A percentile compares a stretch with the other conserved stretches of the same genome.
phyloP scores from a whole-genome alignment of 2,113 vertebrate species.

The Chunga burmeisteri region DNA sequence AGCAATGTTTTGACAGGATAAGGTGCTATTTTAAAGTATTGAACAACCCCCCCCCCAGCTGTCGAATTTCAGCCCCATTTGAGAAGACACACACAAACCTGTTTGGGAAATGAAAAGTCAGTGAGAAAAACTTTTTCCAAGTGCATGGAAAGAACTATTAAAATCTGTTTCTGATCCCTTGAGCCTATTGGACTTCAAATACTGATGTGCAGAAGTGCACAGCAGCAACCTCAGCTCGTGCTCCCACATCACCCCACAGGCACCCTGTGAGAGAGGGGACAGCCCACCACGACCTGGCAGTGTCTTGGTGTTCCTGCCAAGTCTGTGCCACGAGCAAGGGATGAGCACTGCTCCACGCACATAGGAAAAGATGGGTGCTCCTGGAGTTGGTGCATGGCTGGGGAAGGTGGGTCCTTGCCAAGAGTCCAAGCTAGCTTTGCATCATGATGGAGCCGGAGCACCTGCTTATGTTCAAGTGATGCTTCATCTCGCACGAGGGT shows the following conservation, averaged over 20 bases:
- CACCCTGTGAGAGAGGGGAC: background rate
- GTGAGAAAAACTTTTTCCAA: background rate
- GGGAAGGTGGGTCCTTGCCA: background rate
- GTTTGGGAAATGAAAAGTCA: background rate
- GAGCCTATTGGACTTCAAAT: background rate
- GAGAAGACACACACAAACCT: background rate
- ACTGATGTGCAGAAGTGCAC: background rate
- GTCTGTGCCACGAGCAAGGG: background rate
- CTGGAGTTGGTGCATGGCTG: rapidly evolving
- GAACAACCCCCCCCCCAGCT: background rate
- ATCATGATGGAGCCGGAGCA: background rate
- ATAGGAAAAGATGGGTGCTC: background rate
- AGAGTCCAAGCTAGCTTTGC: background rate
- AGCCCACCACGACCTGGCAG: background rate
- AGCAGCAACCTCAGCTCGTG: rapidly evolving
- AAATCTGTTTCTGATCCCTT: background rate
- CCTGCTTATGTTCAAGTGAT: background rate
- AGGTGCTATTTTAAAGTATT: background rate
- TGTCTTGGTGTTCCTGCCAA: background rate
- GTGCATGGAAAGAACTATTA: background rate
- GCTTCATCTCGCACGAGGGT: rapidly evolving
- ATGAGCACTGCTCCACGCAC: rapidly evolving
- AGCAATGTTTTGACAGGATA: background rate
- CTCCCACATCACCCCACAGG: background rate
- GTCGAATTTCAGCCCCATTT: background rate